Percentiles rank a stretch among this genome's conserved stretches.
Conservation (phyloP, 64 coral and sea anemone species). For the Astreopora myriophthalma region DNA sequence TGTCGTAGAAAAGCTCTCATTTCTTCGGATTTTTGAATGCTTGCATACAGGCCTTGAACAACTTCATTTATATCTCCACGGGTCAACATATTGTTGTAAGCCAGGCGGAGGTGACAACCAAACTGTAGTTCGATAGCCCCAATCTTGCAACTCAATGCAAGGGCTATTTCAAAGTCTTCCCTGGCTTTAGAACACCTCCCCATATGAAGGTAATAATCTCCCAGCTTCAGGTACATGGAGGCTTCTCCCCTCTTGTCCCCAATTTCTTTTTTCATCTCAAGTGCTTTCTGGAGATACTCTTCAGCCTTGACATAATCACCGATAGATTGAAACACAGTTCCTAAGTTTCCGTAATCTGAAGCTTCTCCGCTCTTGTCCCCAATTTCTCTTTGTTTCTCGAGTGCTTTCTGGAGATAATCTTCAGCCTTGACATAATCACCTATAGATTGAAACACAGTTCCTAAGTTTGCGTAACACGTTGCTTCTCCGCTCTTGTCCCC, state of each 20-base stretch:
- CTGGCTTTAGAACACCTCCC: neutral
- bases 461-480: too few species aligned
- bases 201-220: neutral
- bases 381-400: too few species aligned
- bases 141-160: neutral
- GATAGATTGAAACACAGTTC: neutral
- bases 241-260: neutral
- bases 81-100: neutral
- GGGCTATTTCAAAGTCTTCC: neutral
- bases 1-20: neutral
- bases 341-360: too few species aligned
- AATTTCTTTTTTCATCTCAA: neutral
- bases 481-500: too few species aligned
- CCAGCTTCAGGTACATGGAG: neutral
- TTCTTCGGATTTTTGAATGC: neutral
- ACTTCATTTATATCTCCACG: neutral
- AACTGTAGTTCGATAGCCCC: neutral
- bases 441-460: too few species aligned
- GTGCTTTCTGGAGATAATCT: too few species aligned
- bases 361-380: too few species aligned
- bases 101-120: neutral
- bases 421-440: too few species aligned
- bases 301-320: neutral
- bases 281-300: neutral
- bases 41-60: neutral